Evolutionary conservation across 2,797 vertebrate species (phyloP).

Genomic region (Melanotaenia trifasciata): DNA sequence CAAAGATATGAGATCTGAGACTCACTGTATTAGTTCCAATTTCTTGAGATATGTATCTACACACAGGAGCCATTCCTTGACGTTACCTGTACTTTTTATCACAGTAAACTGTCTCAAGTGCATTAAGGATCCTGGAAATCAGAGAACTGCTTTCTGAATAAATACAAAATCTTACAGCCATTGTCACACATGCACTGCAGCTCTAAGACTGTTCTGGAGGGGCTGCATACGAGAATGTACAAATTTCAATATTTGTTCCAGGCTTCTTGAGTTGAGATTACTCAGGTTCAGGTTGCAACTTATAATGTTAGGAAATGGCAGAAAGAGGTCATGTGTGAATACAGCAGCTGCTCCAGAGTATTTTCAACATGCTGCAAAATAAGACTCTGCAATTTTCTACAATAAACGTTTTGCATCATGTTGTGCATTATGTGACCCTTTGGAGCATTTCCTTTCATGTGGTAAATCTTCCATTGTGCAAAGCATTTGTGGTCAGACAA

Average conservation of each 20-base stretch:
- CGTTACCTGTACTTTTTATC: conserved; percentile 29
- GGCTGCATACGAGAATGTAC: neutral
- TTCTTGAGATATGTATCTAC: conserved; percentile 41
- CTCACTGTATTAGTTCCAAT: conserved; percentile 34
- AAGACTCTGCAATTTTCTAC: neutral
- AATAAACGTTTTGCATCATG: neutral
- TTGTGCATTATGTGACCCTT: neutral
- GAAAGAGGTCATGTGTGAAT: neutral
- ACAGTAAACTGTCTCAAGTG: conserved; percentile 57
- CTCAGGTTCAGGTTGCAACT: neutral
- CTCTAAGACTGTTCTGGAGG: neutral
- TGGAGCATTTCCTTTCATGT: neutral
- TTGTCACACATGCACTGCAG: neutral
- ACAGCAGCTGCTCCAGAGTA: neutral
- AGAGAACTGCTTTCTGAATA: conserved; percentile 23
- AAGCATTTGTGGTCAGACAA: neutral
- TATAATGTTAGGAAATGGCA: neutral
- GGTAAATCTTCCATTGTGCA: neutral
- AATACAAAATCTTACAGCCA: conserved; percentile 4
- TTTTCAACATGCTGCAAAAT: neutral
- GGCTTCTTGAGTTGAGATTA: no score
- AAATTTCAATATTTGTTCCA: neutral
- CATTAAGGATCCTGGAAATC: conserved; percentile 30
- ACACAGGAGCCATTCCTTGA: conserved; percentile 32
- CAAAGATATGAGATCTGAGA: conserved; percentile 45